Evolutionary conservation across 2,113 vertebrate genomes (phyloP).

Genomic region (Drymodes brunneopygia): DNA sequence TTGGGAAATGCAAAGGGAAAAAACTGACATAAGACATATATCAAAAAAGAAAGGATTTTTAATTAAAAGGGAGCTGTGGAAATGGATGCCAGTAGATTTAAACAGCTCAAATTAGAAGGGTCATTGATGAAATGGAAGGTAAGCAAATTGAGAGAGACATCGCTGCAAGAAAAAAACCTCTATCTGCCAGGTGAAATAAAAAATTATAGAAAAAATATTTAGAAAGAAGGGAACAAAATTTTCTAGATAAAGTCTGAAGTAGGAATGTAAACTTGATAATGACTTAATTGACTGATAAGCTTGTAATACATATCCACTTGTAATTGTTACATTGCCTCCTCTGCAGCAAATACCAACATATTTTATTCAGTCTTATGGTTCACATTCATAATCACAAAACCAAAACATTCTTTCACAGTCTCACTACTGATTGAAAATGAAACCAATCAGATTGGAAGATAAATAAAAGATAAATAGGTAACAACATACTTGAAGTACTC

Average conservation of each 20-base stretch:
- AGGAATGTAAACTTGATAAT: not conserved
- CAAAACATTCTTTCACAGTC: not conserved
- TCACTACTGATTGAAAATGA: not conserved
- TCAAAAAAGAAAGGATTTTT: not conserved
- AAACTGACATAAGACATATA: not conserved
- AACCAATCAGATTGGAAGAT: not conserved
- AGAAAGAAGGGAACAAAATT: not conserved
- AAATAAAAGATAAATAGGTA: not conserved
- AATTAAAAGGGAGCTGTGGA: not conserved
- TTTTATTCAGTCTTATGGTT: not conserved
- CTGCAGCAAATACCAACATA: not conserved
- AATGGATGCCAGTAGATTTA: not conserved
- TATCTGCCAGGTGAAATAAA: not conserved
- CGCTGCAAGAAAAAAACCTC: not conserved
- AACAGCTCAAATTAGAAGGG: not conserved
- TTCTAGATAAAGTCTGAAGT: not conserved
- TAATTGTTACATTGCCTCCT: not conserved
- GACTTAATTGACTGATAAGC: not conserved
- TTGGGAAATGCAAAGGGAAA: not conserved
- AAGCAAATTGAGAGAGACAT: not conserved
- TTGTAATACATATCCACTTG: not conserved
- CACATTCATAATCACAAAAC: not conserved
- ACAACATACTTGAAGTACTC: not conserved
- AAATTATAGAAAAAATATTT: not conserved
- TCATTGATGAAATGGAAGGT: not conserved